These are phyloP conservation scores for Drosophila pseudoobscura DNA, from an alignment of 1,140 invertebrate genomes.

Conservation along the genomic window DNA sequence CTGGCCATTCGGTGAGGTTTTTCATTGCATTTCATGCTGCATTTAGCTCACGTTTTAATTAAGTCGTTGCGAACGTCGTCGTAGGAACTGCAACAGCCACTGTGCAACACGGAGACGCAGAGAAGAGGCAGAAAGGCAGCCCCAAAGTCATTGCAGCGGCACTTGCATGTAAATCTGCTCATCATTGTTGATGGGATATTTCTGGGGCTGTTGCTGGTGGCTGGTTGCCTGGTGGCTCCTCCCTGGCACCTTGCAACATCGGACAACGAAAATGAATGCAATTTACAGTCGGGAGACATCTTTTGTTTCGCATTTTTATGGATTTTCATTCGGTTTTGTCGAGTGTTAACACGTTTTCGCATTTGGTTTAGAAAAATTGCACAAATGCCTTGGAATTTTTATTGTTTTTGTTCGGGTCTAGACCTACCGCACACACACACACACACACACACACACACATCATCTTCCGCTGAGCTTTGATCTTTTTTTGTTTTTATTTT, in stretches of 20 bases:
- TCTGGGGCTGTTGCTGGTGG: slow-evolving; percentile 25
- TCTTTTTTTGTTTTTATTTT: not conserved
- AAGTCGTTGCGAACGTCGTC: slow-evolving; percentile 60
- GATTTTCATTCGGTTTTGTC: slow-evolving; percentile 65
- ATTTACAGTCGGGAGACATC: slow-evolving; percentile 72
- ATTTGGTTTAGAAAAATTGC: slow-evolving; percentile 67
- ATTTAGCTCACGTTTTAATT: slow-evolving; percentile 82
- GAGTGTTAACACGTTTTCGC: slow-evolving; percentile 61
- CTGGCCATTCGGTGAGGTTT: slow-evolving; percentile 77
- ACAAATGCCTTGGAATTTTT: slow-evolving; percentile 78
- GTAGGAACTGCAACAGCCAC: slow-evolving; percentile 27
- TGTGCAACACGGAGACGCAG: slow-evolving; percentile 9
- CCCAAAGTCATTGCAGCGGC: slow-evolving; percentile 59
- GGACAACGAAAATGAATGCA: slow-evolving; percentile 66
- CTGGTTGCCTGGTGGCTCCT: not conserved
- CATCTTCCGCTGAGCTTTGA: too few relatives aligned
- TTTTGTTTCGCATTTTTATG: slow-evolving; percentile 67
- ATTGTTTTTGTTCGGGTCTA: slow-evolving; percentile 26
- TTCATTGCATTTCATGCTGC: slow-evolving; percentile 80
- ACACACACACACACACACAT: too few relatives aligned
- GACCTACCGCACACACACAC: slow-evolving; percentile 1
- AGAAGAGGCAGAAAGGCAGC: slow-evolving; percentile 20
- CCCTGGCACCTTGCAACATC: not conserved
- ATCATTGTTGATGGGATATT: slow-evolving; percentile 82
- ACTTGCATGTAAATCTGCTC: slow-evolving; percentile 82